Conservation (phyloP, 2,797 vertebrate species). For the Cossypha heuglini region DNA sequence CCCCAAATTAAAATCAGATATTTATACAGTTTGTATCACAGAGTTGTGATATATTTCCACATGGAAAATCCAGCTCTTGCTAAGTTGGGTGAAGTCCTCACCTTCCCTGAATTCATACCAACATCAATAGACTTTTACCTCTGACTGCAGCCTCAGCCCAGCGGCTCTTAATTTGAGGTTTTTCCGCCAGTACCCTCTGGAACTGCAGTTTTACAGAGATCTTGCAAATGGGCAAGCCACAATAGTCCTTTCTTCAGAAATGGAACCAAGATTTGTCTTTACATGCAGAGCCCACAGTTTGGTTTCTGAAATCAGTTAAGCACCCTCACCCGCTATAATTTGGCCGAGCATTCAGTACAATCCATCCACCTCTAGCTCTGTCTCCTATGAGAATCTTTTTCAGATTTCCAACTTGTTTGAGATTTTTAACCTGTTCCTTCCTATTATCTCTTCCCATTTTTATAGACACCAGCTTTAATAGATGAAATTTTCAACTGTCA, state of each 20-base stretch:
- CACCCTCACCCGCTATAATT: neutral
- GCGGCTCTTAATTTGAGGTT: neutral
- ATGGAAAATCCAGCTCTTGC: neutral
- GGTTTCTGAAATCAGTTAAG: neutral
- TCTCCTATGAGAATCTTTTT: neutral
- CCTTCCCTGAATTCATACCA: neutral
- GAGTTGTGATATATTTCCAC: neutral
- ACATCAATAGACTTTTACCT: neutral
- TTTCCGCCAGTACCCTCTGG: neutral
- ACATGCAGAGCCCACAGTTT: neutral
- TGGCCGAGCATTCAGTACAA: neutral
- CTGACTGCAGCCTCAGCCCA: neutral
- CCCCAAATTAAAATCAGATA: neutral
- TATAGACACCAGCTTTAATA: neutral
- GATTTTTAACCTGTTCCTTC: neutral
- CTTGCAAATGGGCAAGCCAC: neutral
- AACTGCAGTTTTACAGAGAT: neutral
- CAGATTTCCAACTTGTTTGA: neutral
- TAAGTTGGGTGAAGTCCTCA: neutral
- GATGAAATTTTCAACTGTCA: neutral
- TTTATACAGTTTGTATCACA: neutral
- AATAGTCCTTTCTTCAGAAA: neutral
- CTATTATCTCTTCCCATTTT: neutral
- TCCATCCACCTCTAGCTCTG: neutral
- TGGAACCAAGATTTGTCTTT: neutral